Evolutionary conservation across 2,113 vertebrate species (phyloP), one percentile per base, ranked within the genome.

Genomic region (Hemibagrus wyckioides): DNA sequence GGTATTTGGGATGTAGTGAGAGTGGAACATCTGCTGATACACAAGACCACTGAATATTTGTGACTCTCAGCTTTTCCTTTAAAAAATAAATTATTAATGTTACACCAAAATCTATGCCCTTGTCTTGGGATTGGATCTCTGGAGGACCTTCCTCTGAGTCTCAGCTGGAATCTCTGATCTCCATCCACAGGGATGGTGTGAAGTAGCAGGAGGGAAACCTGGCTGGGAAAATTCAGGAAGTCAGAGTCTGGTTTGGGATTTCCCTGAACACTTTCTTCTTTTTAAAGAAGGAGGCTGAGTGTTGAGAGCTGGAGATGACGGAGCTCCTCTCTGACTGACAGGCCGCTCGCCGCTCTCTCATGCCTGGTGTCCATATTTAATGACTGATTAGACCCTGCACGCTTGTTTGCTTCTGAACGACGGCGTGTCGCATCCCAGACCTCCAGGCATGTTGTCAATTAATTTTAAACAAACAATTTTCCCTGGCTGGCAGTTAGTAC

Each of bases 361-460:
- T 30, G 25, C 19, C 82, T 73, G 33, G 10, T 57, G 56, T 41
- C 73, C 39, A 33, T 48, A 65, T 65, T 63, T 65, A 63, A 39
- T 39, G 36, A 80, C 48, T 25, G 54, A 5, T 73, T n/a, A 50
- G 80, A 44, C n/a, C 83, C 57, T 5, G n/a, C 25, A 1, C 2
- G 25, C 63, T 57, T 36, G 79, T 73, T 87, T 39, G 33, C 36
- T n/a, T 48, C 50, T 73, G 63, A 82, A 44, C 25, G 63, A 82
- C 65, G 73, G 79, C 23, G 13, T 82, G 79, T 54, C 54, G 30
- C n/a, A 21, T 50, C 44, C 21, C 19, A 63, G 54, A 61, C 86
- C 69, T 75, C 67, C 67, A 48, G 86, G 41, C 80, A 75, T 28
- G 39, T 61, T 44, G 54, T 87, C 67, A 63, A 87, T 87, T 87